These are phyloP conservation scores for Podargus strigoides DNA, from an alignment of 2,797 vertebrate genomes.

Conservation along the genomic window DNA sequence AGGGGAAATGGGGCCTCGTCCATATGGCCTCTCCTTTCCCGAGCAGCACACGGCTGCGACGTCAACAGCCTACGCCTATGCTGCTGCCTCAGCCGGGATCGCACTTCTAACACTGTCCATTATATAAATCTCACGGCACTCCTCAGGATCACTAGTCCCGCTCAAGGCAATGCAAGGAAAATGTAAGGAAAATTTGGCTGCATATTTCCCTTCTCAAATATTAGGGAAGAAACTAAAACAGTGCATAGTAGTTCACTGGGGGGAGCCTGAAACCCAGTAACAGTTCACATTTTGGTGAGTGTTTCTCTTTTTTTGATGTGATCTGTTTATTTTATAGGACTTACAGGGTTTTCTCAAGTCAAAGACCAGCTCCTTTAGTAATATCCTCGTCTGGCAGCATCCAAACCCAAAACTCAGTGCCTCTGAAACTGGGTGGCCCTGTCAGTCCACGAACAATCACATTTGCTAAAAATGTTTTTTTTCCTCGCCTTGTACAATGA, in stretches of 20 bases:
- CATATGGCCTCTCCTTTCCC: background rate
- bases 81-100: fast-evolving
- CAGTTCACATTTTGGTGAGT: background rate
- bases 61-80: background rate
- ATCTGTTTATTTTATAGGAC: conserved; percentile 4
- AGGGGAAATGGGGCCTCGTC: background rate
- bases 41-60: fast-evolving
- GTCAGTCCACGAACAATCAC: background rate
- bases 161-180: background rate
- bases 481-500: background rate
- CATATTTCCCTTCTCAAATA: background rate
- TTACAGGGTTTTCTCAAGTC: background rate
- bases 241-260: background rate
- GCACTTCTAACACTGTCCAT: background rate
- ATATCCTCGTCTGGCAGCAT: background rate
- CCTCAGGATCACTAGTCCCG: background rate
- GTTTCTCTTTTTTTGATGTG: background rate
- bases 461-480: background rate
- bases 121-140: background rate
- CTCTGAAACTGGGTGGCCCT: conserved; percentile 26
- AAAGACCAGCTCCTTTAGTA: background rate
- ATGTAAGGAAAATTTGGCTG: background rate
- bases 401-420: background rate
- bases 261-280: background rate
- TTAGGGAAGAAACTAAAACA: background rate